Percentiles rank a stretch among this genome's conserved stretches.
Evolutionary conservation across 2,113 vertebrate genomes (phyloP).

Genomic region (Urocolius indicus): DNA sequence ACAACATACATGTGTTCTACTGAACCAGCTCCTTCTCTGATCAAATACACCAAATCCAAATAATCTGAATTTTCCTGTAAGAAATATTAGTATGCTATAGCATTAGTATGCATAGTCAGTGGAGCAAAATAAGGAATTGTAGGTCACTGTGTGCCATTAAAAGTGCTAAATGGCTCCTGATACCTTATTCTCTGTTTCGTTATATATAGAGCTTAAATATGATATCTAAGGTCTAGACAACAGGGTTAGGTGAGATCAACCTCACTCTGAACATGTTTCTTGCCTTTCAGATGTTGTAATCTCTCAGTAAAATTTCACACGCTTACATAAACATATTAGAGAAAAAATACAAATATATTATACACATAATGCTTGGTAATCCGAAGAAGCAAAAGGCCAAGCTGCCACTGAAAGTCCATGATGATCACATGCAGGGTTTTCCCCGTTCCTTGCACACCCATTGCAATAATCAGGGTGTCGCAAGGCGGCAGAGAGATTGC

Average conservation of each 20-base stretch:
- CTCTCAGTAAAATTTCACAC: neutral
- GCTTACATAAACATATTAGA: neutral
- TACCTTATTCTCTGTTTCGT: neutral
- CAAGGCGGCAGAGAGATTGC: neutral
- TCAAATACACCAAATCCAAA: neutral
- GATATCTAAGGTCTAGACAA: neutral
- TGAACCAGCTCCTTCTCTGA: neutral
- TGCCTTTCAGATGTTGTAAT: neutral
- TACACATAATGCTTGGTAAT: neutral
- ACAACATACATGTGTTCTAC: neutral
- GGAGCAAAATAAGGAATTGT: neutral
- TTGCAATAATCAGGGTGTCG: accelerated
- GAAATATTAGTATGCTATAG: neutral
- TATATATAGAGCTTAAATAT: neutral
- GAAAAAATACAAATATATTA: neutral
- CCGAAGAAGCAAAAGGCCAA: neutral
- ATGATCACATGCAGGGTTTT: accelerated
- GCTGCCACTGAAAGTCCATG: neutral
- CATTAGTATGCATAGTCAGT: neutral
- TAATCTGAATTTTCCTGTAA: neutral
- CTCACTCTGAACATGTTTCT: neutral
- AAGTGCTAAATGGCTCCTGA: neutral
- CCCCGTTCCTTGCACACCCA: neutral
- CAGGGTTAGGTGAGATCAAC: neutral
- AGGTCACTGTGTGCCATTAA: neutral